Percentiles rank a stretch among this genome's conserved stretches.
These are phyloP conservation scores for Mormoops blainvillei DNA, from an alignment of 2,113 vertebrate genomes.

Conservation along the genomic window DNA sequence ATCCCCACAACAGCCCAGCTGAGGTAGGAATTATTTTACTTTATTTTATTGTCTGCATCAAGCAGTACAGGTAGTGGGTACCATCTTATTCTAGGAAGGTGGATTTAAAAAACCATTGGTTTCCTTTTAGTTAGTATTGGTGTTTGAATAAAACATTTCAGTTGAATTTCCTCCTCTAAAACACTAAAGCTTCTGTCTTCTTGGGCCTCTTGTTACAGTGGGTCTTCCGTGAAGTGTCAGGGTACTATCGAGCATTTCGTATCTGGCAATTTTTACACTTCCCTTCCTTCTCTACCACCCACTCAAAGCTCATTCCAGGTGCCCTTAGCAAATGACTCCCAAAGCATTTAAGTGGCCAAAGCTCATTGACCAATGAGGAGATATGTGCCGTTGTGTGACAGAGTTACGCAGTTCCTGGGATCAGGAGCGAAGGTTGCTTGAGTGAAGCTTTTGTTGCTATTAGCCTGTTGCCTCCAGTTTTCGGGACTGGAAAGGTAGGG, in stretches of 20 bases:
- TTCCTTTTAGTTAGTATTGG: slow-evolving; percentile 59
- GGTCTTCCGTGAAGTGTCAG: slow-evolving; percentile 72
- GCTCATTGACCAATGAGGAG: slow-evolving; percentile 81
- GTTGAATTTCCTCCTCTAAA: slow-evolving; percentile 44
- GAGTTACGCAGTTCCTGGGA: slow-evolving; percentile 67
- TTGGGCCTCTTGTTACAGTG: neutral
- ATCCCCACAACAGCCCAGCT: no score
- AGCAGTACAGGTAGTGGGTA: slow-evolving; percentile 51
- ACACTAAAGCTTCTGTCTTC: slow-evolving; percentile 42
- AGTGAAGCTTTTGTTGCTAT: slow-evolving; percentile 65
- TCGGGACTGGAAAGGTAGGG: slow-evolving; percentile 80
- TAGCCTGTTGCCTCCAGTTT: slow-evolving; percentile 67
- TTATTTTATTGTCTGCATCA: slow-evolving; percentile 66
- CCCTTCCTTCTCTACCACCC: slow-evolving; percentile 75
- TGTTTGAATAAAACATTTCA: slow-evolving; percentile 63
- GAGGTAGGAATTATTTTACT: neutral
- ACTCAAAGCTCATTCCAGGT: slow-evolving; percentile 75
- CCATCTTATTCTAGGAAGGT: slow-evolving; percentile 73
- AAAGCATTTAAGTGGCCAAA: slow-evolving; percentile 82
- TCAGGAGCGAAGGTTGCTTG: slow-evolving; percentile 74
- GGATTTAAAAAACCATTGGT: slow-evolving; percentile 75
- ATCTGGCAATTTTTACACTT: slow-evolving; percentile 65
- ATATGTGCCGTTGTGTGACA: slow-evolving; percentile 61
- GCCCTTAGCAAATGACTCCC: slow-evolving; percentile 84
- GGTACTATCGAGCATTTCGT: slow-evolving; percentile 54